These are phyloP conservation scores for Bicyclus anynana DNA, from an alignment of 1,140 invertebrate genomes.

Conservation along the genomic window DNA sequence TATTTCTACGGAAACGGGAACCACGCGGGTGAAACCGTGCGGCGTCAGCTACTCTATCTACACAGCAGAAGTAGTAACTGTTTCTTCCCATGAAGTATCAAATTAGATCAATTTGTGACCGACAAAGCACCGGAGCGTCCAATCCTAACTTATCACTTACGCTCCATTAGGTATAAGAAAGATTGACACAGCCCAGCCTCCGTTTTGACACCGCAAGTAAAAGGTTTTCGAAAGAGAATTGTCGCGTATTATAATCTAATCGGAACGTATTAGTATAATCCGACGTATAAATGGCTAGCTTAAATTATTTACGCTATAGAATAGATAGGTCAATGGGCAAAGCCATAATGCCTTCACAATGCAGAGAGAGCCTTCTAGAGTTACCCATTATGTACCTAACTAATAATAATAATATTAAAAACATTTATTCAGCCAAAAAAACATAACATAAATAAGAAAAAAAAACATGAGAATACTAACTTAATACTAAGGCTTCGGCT, in stretches of 20 bases:
- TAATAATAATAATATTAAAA: no score
- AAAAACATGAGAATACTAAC: no score
- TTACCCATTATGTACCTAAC: no score
- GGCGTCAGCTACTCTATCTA: no score
- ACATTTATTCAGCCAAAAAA: no score
- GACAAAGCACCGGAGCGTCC: constrained; percentile 10
- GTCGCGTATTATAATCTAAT: background rate
- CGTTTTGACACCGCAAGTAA: constrained; percentile 8
- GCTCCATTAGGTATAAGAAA: constrained; percentile 15
- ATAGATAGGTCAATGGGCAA: background rate
- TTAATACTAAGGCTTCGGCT: no score
- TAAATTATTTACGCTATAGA: background rate
- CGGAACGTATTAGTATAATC: constrained; percentile 1
- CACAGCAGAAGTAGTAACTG: no score
- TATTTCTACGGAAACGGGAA: no score
- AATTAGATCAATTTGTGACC: background rate
- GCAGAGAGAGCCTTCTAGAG: no score
- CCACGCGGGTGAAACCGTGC: no score
- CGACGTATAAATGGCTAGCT: background rate
- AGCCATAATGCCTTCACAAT: background rate
- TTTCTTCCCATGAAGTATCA: background rate
- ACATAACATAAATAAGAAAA: no score
- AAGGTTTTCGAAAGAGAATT: constrained; percentile 1
- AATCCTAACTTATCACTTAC: constrained; percentile 10
- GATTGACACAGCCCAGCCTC: constrained; percentile 11